These are phyloP conservation scores for Scaptomyza parva DNA, from an alignment of 2,888 invertebrate species.

Conservation along the genomic window DNA sequence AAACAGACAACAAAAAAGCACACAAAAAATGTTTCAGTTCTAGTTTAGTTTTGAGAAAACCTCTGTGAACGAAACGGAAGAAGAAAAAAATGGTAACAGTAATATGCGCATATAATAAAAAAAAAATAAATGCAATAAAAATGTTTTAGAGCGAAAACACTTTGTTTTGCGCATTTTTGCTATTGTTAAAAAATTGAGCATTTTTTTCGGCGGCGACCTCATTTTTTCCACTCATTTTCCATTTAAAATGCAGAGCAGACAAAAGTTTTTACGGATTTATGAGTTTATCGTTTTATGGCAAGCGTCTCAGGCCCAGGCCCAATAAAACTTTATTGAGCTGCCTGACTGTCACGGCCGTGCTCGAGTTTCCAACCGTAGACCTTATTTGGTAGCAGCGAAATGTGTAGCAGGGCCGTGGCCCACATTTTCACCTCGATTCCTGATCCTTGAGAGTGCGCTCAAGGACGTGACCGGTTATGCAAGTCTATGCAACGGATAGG, in stretches of 20 bases:
- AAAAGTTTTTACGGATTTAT: constrained; percentile 72
- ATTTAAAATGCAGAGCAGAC: constrained; percentile 66
- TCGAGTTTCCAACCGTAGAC: constrained; percentile 70
- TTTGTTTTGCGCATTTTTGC: constrained; percentile 67
- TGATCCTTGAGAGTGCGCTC: constrained; percentile 17
- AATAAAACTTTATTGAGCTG: constrained; percentile 74
- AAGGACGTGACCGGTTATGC: constrained; percentile 70
- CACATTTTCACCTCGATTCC: constrained; percentile 12
- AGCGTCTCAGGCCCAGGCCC: constrained; percentile 40
- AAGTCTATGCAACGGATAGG: constrained; percentile 73
- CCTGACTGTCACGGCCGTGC: constrained; percentile 50
- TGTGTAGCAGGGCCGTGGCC: constrained; percentile 62
- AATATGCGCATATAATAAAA: constrained; percentile 54
- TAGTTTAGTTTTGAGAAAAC: constrained; percentile 73
- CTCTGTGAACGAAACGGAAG: constrained; percentile 53
- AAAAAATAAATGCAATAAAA: constrained; percentile 74
- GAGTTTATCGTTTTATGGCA: constrained; percentile 76
- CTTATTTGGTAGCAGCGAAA: constrained; percentile 74
- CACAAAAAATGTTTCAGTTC: constrained; percentile 78
- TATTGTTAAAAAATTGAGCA: constrained; percentile 77
- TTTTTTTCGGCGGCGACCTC: constrained; percentile 70
- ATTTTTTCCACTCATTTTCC: constrained; percentile 73
- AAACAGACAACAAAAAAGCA: constrained; percentile 65
- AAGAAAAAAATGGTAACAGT: constrained; percentile 70
- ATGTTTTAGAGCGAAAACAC: constrained; percentile 69